Percentiles rank a stretch among this genome's conserved stretches.
Conservation (phyloP, 2,797 vertebrate genomes). For the Falco berigora region DNA sequence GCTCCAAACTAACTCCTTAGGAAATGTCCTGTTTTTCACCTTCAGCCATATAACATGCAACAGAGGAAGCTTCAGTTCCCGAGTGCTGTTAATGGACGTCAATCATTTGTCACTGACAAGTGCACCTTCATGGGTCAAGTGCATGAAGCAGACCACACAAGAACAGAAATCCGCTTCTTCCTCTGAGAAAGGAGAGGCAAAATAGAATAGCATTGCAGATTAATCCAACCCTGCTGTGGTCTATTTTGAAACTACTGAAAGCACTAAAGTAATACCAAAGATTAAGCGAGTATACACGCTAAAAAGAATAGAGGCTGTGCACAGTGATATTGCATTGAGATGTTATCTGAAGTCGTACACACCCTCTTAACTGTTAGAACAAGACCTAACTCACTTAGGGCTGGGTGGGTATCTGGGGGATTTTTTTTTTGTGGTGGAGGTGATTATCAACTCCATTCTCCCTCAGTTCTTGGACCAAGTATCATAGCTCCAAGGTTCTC, state of each 20-base stretch:
- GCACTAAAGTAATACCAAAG: background rate
- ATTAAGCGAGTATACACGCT: background rate
- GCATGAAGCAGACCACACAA: slow-evolving; percentile 9
- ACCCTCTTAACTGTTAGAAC: slow-evolving; percentile 48
- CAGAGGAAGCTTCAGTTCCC: background rate
- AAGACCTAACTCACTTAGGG: slow-evolving; percentile 14
- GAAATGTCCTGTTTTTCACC: background rate
- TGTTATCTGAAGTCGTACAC: slow-evolving; percentile 33
- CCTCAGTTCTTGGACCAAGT: slow-evolving; percentile 37
- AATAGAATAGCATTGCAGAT: background rate
- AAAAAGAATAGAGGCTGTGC: background rate
- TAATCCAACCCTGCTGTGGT: background rate
- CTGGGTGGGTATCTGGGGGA: slow-evolving; percentile 18
- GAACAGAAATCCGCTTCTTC: background rate
- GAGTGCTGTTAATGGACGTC: background rate
- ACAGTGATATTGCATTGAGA: background rate
- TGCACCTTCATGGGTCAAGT: background rate
- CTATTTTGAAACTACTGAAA: background rate
- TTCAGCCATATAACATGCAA: background rate
- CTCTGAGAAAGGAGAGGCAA: background rate
- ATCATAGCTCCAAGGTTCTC: slow-evolving; percentile 41
- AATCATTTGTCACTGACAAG: background rate
- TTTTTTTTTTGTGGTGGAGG: background rate
- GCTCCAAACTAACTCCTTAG: background rate
- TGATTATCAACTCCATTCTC: background rate